Evolutionary conservation across 2,113 vertebrate species (phyloP).

Genomic region (Bucco capensis): DNA sequence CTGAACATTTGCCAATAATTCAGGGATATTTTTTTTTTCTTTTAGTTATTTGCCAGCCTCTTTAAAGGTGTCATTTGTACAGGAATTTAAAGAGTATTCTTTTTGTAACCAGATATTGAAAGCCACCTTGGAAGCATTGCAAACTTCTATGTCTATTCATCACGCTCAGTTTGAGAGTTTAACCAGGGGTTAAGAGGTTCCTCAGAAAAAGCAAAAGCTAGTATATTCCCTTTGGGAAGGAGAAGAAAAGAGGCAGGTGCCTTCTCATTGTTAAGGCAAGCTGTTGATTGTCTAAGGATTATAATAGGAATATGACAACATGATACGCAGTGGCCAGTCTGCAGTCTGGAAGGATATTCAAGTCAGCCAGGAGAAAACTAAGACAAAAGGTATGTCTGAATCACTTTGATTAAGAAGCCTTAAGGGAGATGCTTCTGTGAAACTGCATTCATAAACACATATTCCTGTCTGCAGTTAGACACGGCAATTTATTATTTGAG

Average conservation of each 20-base stretch:
- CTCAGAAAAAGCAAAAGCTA: not conserved
- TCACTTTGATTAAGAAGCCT: not conserved
- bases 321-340: not conserved
- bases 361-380: not conserved
- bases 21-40: not conserved
- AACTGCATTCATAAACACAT: not conserved
- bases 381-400: not conserved
- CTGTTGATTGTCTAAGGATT: not conserved
- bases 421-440: not conserved
- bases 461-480: not conserved
- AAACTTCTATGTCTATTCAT: not conserved
- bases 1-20: not conserved
- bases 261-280: not conserved
- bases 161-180: not conserved
- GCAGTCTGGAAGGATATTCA: not conserved
- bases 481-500: not conserved
- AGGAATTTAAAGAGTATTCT: not conserved
- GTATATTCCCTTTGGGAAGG: not conserved
- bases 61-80: not conserved
- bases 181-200: not conserved
- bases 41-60: not conserved
- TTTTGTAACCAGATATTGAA: not conserved
- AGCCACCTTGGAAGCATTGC: not conserved
- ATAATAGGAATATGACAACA: not conserved
- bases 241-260: not conserved